Evolutionary conservation across 2,888 invertebrate species (phyloP).

Genomic region (Coelogynopora nodosa): DNA sequence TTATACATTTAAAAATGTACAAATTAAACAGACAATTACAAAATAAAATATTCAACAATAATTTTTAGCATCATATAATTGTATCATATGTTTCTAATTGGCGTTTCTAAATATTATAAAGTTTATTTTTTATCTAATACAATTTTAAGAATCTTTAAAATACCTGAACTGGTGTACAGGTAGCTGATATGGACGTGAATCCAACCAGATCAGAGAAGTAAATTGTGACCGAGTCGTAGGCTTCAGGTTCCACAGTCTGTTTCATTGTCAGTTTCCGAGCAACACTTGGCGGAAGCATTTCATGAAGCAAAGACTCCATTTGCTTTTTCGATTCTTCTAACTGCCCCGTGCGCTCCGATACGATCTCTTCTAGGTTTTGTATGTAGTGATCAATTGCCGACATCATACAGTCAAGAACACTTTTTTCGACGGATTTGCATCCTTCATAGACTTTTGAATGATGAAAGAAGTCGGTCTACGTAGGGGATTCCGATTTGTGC

Average conservation of each 20-base stretch:
- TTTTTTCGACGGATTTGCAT: conserved; percentile 52
- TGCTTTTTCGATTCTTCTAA: conserved; percentile 50
- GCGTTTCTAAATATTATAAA: too few relatives aligned
- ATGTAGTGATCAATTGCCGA: conserved; percentile 56
- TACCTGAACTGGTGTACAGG: conserved; percentile 42
- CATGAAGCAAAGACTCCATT: conserved; percentile 52
- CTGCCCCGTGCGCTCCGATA: conserved; percentile 52
- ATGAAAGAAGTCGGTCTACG: conserved; percentile 52
- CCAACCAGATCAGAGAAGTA: conserved; percentile 51
- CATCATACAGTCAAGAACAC: conserved; percentile 58
- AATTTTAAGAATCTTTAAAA: not conserved
- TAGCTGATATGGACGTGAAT: conserved; percentile 45
- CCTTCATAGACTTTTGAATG: conserved; percentile 51
- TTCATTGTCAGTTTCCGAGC: conserved; percentile 50
- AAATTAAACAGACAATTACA: too few relatives aligned
- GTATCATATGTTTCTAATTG: too few relatives aligned
- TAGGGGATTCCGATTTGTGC: conserved; percentile 46
- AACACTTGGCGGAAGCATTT: conserved; percentile 52
- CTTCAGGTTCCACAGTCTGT: conserved; percentile 49
- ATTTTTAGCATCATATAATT: too few relatives aligned
- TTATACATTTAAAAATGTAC: too few relatives aligned
- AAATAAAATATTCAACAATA: too few relatives aligned
- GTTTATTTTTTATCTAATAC: too few relatives aligned
- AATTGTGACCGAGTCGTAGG: conserved; percentile 50
- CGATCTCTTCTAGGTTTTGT: conserved; percentile 53